phyloP scores from a whole-genome alignment of 2,888 invertebrate genomes.

The Troides aeacus region DNA sequence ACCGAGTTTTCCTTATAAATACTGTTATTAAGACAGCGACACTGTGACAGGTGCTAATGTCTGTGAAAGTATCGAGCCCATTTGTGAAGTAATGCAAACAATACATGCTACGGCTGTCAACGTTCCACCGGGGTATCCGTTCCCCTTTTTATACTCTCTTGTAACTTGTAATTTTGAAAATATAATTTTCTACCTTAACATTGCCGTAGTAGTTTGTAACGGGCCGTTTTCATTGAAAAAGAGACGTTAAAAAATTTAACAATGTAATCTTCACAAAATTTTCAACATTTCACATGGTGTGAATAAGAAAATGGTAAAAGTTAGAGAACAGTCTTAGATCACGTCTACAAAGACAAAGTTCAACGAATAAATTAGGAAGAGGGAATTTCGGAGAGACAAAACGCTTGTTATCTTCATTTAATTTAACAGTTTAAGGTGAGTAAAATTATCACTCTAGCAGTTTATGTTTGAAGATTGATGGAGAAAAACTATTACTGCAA shows the following conservation, averaged over 20 bases:
- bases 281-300: constrained; percentile 25
- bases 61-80: constrained; percentile 63
- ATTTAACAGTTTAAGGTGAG: constrained; percentile 56
- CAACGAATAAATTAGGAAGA: constrained; percentile 63
- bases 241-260: constrained; percentile 8
- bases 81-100: constrained; percentile 65
- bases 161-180: neutral
- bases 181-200: neutral
- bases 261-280: constrained; percentile 21
- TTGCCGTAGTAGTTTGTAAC: neutral
- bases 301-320: constrained; percentile 29
- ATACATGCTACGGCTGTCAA: constrained; percentile 48
- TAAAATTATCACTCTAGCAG: constrained; percentile 48
- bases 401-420: constrained; percentile 59
- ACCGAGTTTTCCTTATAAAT: constrained; percentile 78
- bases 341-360: constrained; percentile 60
- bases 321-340: constrained; percentile 55
- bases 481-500: neutral
- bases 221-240: too few species aligned
- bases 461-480: neutral
- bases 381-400: constrained; percentile 51
- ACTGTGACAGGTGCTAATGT: constrained; percentile 75
- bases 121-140: neutral
- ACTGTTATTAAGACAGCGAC: constrained; percentile 77
- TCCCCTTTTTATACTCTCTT: too few species aligned